phyloP scores from a whole-genome alignment of 2,113 vertebrate genomes.

The Siphamia tubifer region DNA sequence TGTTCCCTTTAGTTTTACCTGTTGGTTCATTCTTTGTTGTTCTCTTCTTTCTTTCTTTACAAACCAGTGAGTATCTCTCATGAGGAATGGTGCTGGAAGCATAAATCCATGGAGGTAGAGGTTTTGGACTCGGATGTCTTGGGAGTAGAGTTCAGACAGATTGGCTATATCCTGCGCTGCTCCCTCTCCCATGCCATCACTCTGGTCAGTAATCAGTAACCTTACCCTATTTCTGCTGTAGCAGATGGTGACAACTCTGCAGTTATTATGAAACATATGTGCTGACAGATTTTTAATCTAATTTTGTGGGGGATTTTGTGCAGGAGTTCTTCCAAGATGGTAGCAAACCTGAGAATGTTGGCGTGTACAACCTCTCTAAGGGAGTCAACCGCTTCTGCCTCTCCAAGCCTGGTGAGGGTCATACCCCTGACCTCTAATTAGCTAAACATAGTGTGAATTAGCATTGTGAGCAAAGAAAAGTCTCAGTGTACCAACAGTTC shows the following conservation, averaged over 20 bases:
- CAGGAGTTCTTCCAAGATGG: slow-evolving; percentile 99
- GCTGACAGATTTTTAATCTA: neutral
- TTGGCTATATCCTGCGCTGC: slow-evolving; percentile 96
- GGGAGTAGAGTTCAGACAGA: slow-evolving; percentile 92
- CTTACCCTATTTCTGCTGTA: neutral
- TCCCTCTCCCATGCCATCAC: slow-evolving; percentile 97
- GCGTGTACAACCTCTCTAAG: slow-evolving; percentile 96
- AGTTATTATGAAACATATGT: neutral
- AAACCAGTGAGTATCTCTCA: slow-evolving; percentile 88
- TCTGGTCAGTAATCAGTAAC: slow-evolving; percentile 79
- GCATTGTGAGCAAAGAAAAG: slow-evolving; percentile 15
- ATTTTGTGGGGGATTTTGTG: neutral
- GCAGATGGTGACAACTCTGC: neutral
- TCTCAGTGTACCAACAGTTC: slow-evolving; percentile 4
- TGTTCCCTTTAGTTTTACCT: neutral
- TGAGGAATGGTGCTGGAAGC: slow-evolving; percentile 99
- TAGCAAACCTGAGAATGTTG: slow-evolving; percentile 95
- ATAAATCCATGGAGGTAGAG: slow-evolving; percentile 93
- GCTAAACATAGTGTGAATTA: slow-evolving; percentile 42
- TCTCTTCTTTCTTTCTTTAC: neutral
- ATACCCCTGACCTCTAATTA: slow-evolving; percentile 28
- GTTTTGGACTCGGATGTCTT: slow-evolving; percentile 87
- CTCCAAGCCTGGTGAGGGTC: slow-evolving; percentile 91
- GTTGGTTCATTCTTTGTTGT: neutral
- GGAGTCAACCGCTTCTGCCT: slow-evolving; percentile 98